Conservation (phyloP, 2,113 vertebrate species). For the Leucopsar rothschildi region DNA sequence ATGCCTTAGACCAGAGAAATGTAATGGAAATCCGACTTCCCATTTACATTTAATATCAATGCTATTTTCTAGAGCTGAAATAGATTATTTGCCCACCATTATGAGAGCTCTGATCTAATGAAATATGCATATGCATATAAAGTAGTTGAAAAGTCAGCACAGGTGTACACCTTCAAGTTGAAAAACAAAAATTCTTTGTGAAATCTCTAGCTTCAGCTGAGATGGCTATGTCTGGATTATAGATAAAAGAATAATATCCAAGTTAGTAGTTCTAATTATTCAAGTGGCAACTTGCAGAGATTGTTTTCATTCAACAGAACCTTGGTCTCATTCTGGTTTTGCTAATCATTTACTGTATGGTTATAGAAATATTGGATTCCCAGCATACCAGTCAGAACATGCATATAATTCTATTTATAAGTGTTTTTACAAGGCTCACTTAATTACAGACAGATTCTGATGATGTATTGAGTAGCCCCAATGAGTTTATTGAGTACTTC, state of each 20-base stretch:
- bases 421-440: background rate
- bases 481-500: constrained; percentile 16
- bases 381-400: background rate
- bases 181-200: background rate
- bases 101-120: background rate
- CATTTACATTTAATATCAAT: constrained; percentile 26
- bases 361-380: background rate
- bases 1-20: background rate
- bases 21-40: constrained; percentile 9
- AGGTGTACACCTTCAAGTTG: background rate
- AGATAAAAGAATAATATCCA: background rate
- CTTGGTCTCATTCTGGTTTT: background rate
- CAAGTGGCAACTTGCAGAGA: background rate
- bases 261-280: background rate
- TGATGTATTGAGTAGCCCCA: background rate
- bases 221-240: background rate
- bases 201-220: background rate
- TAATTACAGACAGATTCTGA: constrained; percentile 8
- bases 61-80: background rate
- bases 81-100: constrained; percentile 19
- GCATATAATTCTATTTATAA: background rate
- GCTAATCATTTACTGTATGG: background rate
- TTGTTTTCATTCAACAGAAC: background rate
- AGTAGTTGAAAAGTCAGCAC: background rate
- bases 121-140: constrained; percentile 4